These are phyloP conservation scores for Crocidura indochinensis DNA, from an alignment of 2,797 vertebrate species.

Conservation along the genomic window DNA sequence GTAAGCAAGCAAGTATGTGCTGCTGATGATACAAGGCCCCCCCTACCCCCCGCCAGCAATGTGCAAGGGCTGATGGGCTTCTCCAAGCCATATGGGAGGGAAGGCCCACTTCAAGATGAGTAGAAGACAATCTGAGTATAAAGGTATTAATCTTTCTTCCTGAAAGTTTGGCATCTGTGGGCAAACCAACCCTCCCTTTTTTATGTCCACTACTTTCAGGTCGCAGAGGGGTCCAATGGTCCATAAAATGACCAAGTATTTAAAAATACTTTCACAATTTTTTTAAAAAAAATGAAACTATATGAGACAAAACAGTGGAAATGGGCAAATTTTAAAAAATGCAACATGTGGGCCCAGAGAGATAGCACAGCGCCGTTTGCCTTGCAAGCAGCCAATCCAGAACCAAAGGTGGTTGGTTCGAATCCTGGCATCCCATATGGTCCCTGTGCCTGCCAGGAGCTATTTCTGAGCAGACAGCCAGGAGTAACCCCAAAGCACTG, in stretches of 20 bases:
- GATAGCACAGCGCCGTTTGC: too few species aligned
- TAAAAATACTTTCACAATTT: neutral
- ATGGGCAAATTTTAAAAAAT: neutral
- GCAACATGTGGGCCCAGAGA: neutral
- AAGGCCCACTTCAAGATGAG: neutral
- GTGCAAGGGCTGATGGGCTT: too few species aligned
- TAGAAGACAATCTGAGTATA: too few species aligned
- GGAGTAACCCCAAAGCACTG: too few species aligned
- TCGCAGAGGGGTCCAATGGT: too few species aligned
- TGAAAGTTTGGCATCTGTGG: neutral
- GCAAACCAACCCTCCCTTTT: neutral
- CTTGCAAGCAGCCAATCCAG: too few species aligned
- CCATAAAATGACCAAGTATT: neutral
- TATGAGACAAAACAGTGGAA: neutral
- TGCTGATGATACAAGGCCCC: too few species aligned
- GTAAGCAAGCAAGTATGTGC: accelerated
- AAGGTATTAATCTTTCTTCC: neutral
- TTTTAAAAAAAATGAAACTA: neutral
- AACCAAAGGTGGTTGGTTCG: too few species aligned
- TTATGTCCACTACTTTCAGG: neutral
- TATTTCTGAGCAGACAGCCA: too few species aligned
- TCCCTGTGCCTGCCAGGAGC: too few species aligned
- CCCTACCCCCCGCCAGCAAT: too few species aligned
- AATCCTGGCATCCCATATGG: too few species aligned
- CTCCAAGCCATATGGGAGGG: neutral